Conservation (phyloP, 2,113 vertebrate genomes). For the Channa maculata region DNA sequence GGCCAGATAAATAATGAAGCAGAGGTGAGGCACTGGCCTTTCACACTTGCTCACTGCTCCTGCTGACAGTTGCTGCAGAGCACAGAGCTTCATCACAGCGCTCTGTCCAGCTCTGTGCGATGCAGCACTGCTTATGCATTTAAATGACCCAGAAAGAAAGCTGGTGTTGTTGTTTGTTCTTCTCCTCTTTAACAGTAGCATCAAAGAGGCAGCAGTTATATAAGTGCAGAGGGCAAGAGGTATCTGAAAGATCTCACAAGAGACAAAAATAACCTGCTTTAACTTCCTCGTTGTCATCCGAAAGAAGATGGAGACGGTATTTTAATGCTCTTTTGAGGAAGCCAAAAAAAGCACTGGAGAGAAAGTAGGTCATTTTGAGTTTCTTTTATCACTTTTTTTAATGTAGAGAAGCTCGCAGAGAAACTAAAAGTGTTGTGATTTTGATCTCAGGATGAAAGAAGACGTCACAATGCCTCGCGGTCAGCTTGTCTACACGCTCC, state of each 20-base stretch:
- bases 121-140: not conserved
- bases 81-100: not conserved
- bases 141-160: conserved; percentile 9
- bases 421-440: conserved; percentile 2
- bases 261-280: conserved; percentile 55
- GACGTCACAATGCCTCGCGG: conserved; percentile 44
- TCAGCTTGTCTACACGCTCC: conserved; percentile 46
- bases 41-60: conserved; percentile 5
- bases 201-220: not conserved
- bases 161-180: not conserved
- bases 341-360: not conserved
- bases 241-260: conserved; percentile 36
- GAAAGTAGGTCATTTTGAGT: conserved; percentile 38
- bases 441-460: conserved; percentile 43
- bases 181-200: conserved; percentile 4
- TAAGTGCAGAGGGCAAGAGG: conserved; percentile 29
- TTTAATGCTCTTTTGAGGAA: conserved; percentile 54
- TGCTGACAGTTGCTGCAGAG: not conserved
- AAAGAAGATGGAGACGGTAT: conserved; percentile 16
- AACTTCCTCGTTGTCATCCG: conserved; percentile 49
- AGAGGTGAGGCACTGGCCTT: conserved; percentile 49
- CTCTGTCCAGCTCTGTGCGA: not conserved
- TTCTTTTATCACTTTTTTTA: conserved; percentile 22
- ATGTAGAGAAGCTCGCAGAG: conserved; percentile 14
- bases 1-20: conserved; percentile 65